Conservation (phyloP, 2,888 invertebrate species). For the Xylophagus ater region DNA sequence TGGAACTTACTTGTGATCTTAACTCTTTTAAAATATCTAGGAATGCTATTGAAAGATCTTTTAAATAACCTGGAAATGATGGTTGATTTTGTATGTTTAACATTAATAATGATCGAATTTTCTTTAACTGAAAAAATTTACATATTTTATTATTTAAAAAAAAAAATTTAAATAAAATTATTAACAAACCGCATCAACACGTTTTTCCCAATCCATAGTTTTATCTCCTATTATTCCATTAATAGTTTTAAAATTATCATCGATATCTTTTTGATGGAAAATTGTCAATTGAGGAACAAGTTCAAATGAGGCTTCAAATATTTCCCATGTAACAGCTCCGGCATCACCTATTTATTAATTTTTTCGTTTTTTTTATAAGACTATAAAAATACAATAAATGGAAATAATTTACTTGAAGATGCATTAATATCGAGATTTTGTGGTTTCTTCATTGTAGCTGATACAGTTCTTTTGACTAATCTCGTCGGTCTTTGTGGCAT, state of each 20-base stretch:
- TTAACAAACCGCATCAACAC: slow-evolving; percentile 72
- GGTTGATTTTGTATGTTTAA: slow-evolving; percentile 63
- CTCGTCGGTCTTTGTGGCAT: slow-evolving; percentile 37
- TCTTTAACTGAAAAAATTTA: slow-evolving; percentile 58
- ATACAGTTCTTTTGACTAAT: slow-evolving; percentile 40
- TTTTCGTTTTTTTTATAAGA: not conserved
- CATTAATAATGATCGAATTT: slow-evolving; percentile 68
- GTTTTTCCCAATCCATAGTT: slow-evolving; percentile 85
- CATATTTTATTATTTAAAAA: slow-evolving; percentile 2
- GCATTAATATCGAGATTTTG: slow-evolving; percentile 25
- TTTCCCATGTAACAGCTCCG: slow-evolving; percentile 81
- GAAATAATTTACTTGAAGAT: slow-evolving; percentile 14
- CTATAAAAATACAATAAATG: not conserved
- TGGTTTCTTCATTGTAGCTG: slow-evolving; percentile 29
- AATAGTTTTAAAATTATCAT: slow-evolving; percentile 65
- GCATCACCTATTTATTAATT: slow-evolving; percentile 43
- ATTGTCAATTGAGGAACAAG: slow-evolving; percentile 70
- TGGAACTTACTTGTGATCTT: slow-evolving; percentile 60
- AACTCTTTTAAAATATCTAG: slow-evolving; percentile 75
- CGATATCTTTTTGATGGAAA: slow-evolving; percentile 73
- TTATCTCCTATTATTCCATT: slow-evolving; percentile 67
- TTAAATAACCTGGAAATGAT: slow-evolving; percentile 59
- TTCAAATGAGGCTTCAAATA: slow-evolving; percentile 77
- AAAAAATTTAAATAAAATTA: not conserved
- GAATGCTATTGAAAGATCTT: slow-evolving; percentile 69